These are phyloP conservation scores for Pituophis catenifer DNA, from an alignment of 2,113 vertebrate species.

Conservation along the genomic window DNA sequence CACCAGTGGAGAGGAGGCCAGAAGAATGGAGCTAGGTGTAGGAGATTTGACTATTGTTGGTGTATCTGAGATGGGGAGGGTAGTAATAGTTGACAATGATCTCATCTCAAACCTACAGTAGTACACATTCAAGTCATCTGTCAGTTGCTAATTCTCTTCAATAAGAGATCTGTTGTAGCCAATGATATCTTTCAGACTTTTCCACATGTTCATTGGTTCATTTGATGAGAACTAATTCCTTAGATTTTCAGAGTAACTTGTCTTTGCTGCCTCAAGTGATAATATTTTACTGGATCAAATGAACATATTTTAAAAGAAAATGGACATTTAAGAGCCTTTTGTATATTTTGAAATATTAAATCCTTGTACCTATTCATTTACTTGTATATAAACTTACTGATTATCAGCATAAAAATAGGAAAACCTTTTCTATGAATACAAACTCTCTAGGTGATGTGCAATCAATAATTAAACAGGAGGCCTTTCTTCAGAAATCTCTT, in stretches of 20 bases:
- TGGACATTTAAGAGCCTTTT: not conserved
- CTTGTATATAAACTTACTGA: constrained; percentile 51
- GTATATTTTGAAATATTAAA: constrained; percentile 24
- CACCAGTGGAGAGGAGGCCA: no score
- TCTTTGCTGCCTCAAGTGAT: not conserved
- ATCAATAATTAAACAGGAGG: not conserved
- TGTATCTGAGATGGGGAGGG: no score
- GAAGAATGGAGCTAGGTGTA: no score
- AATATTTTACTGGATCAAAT: no score
- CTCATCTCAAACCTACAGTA: no score
- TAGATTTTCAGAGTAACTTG: no score
- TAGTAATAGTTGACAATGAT: no score
- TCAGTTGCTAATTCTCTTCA: no score
- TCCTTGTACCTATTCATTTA: constrained; percentile 29
- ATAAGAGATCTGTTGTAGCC: no score
- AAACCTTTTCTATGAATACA: not conserved
- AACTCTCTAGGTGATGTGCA: not conserved
- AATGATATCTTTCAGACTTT: not conserved
- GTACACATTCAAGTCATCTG: no score
- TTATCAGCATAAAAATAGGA: constrained; percentile 2
- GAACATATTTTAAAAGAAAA: not conserved
- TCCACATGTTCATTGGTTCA: not conserved
- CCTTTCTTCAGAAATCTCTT: not conserved
- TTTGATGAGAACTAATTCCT: no score
- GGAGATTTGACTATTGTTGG: no score